Evolutionary conservation across 2,888 invertebrate genomes (phyloP), one percentile per base, ranked within the genome.

Genomic region (Idaea aversata): DNA sequence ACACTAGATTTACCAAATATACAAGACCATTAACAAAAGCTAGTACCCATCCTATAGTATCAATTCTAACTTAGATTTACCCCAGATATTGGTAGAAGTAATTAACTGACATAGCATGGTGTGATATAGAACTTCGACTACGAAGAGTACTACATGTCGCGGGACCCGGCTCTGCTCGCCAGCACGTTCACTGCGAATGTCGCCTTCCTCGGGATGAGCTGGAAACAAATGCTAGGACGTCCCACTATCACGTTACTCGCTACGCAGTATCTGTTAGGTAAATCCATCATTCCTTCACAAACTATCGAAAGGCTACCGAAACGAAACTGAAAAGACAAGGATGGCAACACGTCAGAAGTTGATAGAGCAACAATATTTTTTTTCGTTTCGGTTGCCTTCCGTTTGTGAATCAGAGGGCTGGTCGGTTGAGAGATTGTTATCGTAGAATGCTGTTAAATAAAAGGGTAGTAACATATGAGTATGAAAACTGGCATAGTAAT

Each of bases 211-310:
- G 97, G 98, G 90, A 97, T 97, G 94, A 98, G 96, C 93, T 99
- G 99, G 99, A 97, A 97, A 87, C 96, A 97, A 91, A 97, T 98
- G 96, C 96, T 99, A 89, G 99, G 99, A 85, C 95, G 99, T 82
- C 99, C 99, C 74, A 97, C 98, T 78, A 96, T 98, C 91, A 97
- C 97, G 77, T 94, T 98, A 92, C 96, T 97, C 90, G 96, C 96
- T 86, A 97, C 96, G 88, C 95, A 96, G 90, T 95, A 95, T 93
- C 94, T 96, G 93, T 94, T 97, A 96, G 97, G 97, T 97, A 97
- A 95, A 47, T 47, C 10, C 3, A 25, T 25, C 1, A 25, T 25
- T 25, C 25, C 25, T n/a, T n/a, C n/a, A n/a, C n/a, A n/a, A n/a
- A n/a, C n/a, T n/a, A n/a, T n/a, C n/a, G n/a, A n/a, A n/a, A n/a